Evolutionary conservation across 2,888 invertebrate genomes (phyloP), one percentile per base, ranked within the genome.

Genomic region (Diaphora mendica): DNA sequence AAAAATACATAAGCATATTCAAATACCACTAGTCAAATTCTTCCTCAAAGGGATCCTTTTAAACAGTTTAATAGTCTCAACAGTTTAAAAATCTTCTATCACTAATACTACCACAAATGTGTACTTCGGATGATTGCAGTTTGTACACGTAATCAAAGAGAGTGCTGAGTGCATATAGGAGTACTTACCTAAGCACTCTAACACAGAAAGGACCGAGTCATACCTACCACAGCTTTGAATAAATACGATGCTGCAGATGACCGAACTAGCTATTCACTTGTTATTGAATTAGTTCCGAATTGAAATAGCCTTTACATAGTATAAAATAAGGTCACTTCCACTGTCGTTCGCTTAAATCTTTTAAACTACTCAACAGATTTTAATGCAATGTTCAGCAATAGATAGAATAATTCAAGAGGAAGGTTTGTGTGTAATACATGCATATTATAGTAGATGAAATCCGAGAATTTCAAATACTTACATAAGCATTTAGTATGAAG

Each of bases 141-240:
- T 48, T 70, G 67, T 30, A 9, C 7, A 20, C 39, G 81, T 87
- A 88, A 88, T 89, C 85, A 83, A 76, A 78, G 80, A 83, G 82
- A 88, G 88, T 87, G 88, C 89, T 85, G 80, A 80, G 87, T 86
- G 86, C 87, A 85, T 80, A 79, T 79, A 68, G 66, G 42, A 73
- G 74, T 68, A 75, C 69, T 39, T 59, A 69, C 70, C 30, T 42
- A 62, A 23, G 20, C 30, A 70, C 42, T 70, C 20, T 15, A 42
- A 17, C 23, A 26, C 17, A 64, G 44, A 39, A 44, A 71, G 65
- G 26, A 51, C 65, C 51, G n/a, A 30, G 23, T 39, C 51, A 78
- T 48, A 76, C 81, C 72, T 48, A 76, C 81, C 72, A 65, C 66
- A 72, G 76, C 76, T 75, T 82, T 80, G 82, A 77, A 82, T 80